A percentile compares a stretch with the other conserved stretches of the same genome.
Evolutionary conservation across 1,140 invertebrate genomes (phyloP).

Genomic region (Tigriopus japonicus): DNA sequence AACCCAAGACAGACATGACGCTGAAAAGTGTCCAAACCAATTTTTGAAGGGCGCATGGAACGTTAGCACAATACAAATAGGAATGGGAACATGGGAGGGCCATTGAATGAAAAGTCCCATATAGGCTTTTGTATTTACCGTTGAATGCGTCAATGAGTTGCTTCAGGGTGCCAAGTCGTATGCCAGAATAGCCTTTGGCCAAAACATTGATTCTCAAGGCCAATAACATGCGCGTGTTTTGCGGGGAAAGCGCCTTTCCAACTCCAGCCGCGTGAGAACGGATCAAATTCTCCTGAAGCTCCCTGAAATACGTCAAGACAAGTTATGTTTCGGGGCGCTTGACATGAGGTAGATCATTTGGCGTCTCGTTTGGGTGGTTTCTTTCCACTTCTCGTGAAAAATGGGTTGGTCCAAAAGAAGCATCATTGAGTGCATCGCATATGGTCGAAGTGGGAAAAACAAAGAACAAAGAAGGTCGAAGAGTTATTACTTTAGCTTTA

Average conservation of each 20-base stretch:
- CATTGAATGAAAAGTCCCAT: neutral
- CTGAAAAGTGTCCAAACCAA: slow-evolving; percentile 24
- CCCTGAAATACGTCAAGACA: slow-evolving; percentile 25
- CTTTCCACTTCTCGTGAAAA: no score
- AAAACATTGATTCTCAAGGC: slow-evolving; percentile 50
- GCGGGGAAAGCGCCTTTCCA: slow-evolving; percentile 39
- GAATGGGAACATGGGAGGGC: neutral
- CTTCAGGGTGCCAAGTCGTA: slow-evolving; percentile 38
- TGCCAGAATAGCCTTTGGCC: slow-evolving; percentile 50
- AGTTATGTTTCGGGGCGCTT: slow-evolving; percentile 16
- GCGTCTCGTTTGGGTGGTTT: no score
- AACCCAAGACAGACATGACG: slow-evolving; percentile 47
- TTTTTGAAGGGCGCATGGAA: neutral
- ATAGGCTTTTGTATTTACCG: slow-evolving; percentile 27
- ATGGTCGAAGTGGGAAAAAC: no score
- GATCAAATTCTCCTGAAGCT: slow-evolving; percentile 48
- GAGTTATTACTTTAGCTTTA: slow-evolving; percentile 29
- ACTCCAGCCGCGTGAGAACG: slow-evolving; percentile 50
- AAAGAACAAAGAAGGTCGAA: no score
- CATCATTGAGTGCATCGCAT: no score
- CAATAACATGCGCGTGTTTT: slow-evolving; percentile 43
- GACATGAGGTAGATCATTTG: no score
- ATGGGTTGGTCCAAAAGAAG: no score
- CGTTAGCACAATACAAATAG: neutral
- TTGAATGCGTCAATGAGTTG: slow-evolving; percentile 50